A percentile compares a stretch with the other conserved stretches of the same genome.
Evolutionary conservation across 2,888 invertebrate genomes (phyloP).

Genomic region (Sphaerophoria taeniata): DNA sequence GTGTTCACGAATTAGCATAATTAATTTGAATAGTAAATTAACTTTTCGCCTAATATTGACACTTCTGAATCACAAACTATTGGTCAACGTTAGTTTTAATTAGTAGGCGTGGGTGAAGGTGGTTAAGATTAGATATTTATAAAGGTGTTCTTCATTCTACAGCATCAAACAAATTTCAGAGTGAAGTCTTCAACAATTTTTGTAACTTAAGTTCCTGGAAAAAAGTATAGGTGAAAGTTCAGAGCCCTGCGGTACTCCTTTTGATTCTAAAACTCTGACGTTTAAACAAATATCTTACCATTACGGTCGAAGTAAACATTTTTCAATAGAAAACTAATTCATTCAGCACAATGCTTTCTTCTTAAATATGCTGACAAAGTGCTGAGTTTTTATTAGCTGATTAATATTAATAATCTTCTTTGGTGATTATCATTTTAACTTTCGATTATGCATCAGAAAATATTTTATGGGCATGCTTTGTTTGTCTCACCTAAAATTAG

Average conservation of each 20-base stretch:
- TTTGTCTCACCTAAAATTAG: neutral
- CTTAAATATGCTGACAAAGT: neutral
- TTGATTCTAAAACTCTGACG: too few relatives aligned
- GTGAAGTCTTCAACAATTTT: too few relatives aligned
- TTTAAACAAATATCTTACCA: too few relatives aligned
- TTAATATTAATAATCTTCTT: neutral
- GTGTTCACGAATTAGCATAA: conserved; percentile 43
- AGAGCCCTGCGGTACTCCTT: too few relatives aligned
- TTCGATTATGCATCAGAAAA: neutral
- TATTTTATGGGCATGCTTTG: neutral
- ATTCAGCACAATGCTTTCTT: conserved; percentile 17
- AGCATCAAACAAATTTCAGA: too few relatives aligned
- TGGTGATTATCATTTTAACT: neutral
- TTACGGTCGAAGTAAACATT: too few relatives aligned
- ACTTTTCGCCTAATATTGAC: conserved; percentile 20
- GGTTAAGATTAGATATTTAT: too few relatives aligned
- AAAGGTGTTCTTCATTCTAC: too few relatives aligned
- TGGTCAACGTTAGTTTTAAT: conserved; percentile 1
- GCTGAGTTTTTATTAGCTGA: neutral
- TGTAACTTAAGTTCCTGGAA: too few relatives aligned
- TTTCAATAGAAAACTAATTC: neutral
- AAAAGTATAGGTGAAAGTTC: too few relatives aligned
- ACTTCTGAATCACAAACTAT: conserved; percentile 30
- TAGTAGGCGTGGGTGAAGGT: too few relatives aligned
- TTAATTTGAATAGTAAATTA: conserved; percentile 4